Conservation (phyloP, 2,888 invertebrate genomes). For the Cyaniris semiargus region DNA sequence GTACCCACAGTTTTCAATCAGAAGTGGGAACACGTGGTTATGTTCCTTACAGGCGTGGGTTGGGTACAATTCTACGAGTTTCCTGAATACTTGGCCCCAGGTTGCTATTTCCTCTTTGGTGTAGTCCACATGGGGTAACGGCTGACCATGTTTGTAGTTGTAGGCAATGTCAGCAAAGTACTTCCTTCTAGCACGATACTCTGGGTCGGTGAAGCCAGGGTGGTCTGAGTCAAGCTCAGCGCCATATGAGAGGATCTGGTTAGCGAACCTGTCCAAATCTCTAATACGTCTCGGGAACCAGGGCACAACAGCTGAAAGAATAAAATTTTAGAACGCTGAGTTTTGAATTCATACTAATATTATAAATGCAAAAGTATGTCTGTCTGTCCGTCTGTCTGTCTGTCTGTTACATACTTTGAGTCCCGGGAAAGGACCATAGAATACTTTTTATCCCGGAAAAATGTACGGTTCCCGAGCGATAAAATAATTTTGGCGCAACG, state of each 20-base stretch:
- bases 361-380: too few relatives aligned
- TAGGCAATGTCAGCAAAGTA: slow-evolving; percentile 98
- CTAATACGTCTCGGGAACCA: slow-evolving; percentile 98
- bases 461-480: too few relatives aligned
- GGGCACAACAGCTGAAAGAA: slow-evolving; percentile 87
- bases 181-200: slow-evolving; percentile 91
- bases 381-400: too few relatives aligned
- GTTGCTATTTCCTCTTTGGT: slow-evolving; percentile 93
- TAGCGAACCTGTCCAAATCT: slow-evolving; percentile 97
- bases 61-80: slow-evolving; percentile 93
- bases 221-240: slow-evolving; percentile 96
- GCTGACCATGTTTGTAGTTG: slow-evolving; percentile 95
- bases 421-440: too few relatives aligned
- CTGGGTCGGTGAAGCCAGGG: slow-evolving; percentile 97
- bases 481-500: too few relatives aligned
- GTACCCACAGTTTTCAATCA: slow-evolving; percentile 97
- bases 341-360: too few relatives aligned
- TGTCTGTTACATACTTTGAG: too few relatives aligned
- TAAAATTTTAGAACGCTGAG: too few relatives aligned
- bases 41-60: slow-evolving; percentile 98
- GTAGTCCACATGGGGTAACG: slow-evolving; percentile 94
- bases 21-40: slow-evolving; percentile 96
- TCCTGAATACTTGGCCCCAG: slow-evolving; percentile 94
- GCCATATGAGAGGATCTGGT: slow-evolving; percentile 98
- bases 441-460: too few relatives aligned